Base-by-base conservation (phyloP, 2,113 vertebrate species). In the Charina bottae region DNA sequence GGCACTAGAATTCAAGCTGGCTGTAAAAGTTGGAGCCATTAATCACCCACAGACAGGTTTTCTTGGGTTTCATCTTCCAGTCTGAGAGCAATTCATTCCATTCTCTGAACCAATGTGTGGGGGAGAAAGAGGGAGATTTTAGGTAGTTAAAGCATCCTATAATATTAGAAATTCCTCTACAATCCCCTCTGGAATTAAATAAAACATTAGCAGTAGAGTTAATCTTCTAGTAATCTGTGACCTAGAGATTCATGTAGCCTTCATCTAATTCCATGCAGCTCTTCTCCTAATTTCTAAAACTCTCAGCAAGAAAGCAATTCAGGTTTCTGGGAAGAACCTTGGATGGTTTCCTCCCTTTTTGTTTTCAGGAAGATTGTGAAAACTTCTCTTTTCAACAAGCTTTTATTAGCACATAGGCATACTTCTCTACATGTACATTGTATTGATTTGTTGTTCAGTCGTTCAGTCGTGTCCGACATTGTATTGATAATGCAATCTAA, bases 171-270 rank as follows among this genome's bases (percentile, higher is more conserved):
- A n/a, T 91, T 88, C 84, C 85, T 93, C 60, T 13, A 72, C 83
- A 94, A 94, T 87, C 88, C 87, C 92, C 88, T 83, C 37, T 1
- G 23, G 56, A 92, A 46, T 85, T 68, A 83, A 60, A 95, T 92
- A 92, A 12, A 83, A n/a, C 15, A 9, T n/a, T 60, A n/a, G 49
- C 59, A 54, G 10, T 54, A 53, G 49, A 42, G 24, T 9, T n/a
- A 5, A 64, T 78, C 64, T 46, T 84, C 72, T n/a, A 88, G 23
- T 5, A 54, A 54, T 28, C 23, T 13, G 84, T 85, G 84, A 53
- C 49, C 23, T 85, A 28, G 42, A 1, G 26, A 85, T 12, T 11
- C 28, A n/a, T 68, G 12, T 49, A 6, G 49, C 49, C 49, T 58
- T 19, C 72, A 42, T 9, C 17, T 78, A 78, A 78, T 78, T 19